Evolutionary conservation across 2,888 invertebrate species (phyloP).

Genomic region (Phortica okadai): DNA sequence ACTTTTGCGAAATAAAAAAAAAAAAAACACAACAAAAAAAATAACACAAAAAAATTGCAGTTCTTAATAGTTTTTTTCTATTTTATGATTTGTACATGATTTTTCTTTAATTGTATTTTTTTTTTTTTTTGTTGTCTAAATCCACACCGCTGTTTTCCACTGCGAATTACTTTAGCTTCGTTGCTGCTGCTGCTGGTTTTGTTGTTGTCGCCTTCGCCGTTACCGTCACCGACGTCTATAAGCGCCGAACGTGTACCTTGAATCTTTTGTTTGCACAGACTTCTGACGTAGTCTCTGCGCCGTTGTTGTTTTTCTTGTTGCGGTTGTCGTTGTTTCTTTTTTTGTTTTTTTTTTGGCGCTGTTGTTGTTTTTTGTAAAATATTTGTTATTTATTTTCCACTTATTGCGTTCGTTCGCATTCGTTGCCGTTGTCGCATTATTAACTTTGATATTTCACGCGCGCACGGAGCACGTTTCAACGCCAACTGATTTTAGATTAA

Average conservation of each 20-base stretch:
- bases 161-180: slow-evolving; percentile 29
- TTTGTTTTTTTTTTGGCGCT: background rate
- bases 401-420: background rate
- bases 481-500: slow-evolving; percentile 1
- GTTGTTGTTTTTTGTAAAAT: background rate
- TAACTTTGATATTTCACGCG: background rate
- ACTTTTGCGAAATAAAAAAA: background rate
- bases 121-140: background rate
- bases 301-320: slow-evolving; percentile 9
- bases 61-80: background rate
- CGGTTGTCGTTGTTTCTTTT: background rate
- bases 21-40: background rate
- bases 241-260: background rate
- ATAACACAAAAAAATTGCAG: background rate
- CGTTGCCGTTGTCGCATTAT: background rate
- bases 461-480: background rate
- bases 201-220: background rate
- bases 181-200: background rate
- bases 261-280: slow-evolving; percentile 14
- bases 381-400: slow-evolving; percentile 26
- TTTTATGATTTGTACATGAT: background rate
- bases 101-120: background rate
- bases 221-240: background rate
- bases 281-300: slow-evolving; percentile 24
- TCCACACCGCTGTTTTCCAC: background rate